Evolutionary conservation across 2,888 invertebrate species (phyloP), one percentile per base, ranked within the genome.

Genomic region (Orchestes rusci): DNA sequence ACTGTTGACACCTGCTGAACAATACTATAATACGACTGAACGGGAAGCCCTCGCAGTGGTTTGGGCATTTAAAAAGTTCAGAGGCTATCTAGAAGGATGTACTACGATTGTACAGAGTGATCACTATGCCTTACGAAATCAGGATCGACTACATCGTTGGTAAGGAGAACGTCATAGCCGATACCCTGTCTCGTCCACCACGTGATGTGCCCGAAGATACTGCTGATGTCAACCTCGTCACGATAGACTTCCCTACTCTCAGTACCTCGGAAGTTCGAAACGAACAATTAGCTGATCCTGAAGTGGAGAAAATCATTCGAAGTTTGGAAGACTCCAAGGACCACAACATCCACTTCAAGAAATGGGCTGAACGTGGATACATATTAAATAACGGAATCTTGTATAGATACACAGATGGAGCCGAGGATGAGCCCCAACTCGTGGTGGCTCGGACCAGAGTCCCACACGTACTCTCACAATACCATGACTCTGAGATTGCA

Each of bases 91-190:
- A 0, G 65, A 67, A 38, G 62, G 64, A 1, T 27, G 56, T 3
- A 35, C 52, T 1, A 65, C 69, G 15, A 50, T 50, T 1, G 54
- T 71, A 0, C 48, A 61, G 3, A 70, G 68, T 0, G 73, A 73
- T 45, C 72, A 72, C 42, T 63, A 68, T 44, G 66, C 71, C 0
- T 54, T 70, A 59, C 45, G 58, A 68, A 20, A 45, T 54, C 1
- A 4, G 30, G 12, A 51, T 56, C 15, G 47, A 46, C 2, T 49
- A 51, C 33, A 16, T 46, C 4, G 34, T 43, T 15, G 51, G 46
- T 18, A 45, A 39, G 31, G 12, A 13, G 3, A 52, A 54, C 32
- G 38, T 43, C 7, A 12, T 54, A 2, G 53, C 52, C n/a, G n/a
- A n/a, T n/a, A n/a, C n/a, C n/a, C n/a, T n/a, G n/a, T n/a, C n/a